phyloP scores from a whole-genome alignment of 2,113 vertebrate species.

The Pterocles orientalis region DNA sequence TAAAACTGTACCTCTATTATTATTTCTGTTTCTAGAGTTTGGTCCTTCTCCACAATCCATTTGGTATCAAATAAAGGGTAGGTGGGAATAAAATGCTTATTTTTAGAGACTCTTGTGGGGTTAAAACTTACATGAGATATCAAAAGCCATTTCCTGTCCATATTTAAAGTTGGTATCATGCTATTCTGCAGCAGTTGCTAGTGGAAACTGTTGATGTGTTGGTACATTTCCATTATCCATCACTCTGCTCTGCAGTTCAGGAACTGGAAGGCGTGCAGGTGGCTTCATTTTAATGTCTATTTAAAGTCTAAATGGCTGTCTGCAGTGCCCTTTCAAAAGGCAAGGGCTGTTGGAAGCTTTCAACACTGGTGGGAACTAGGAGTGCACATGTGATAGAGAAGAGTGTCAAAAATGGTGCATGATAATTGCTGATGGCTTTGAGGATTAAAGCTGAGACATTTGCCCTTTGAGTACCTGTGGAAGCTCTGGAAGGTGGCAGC shows the following conservation, averaged over 20 bases:
- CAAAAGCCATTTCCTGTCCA: constrained; percentile 81
- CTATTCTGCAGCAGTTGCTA: constrained; percentile 69
- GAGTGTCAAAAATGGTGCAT: not conserved
- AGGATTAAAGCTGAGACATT: not conserved
- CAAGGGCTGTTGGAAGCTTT: constrained; percentile 42
- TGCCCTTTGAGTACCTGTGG: not conserved
- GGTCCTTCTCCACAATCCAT: constrained; percentile 75
- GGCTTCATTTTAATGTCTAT: constrained; percentile 67
- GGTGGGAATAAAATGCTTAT: constrained; percentile 61
- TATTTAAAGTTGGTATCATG: constrained; percentile 70
- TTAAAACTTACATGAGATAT: constrained; percentile 80
- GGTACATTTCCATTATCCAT: constrained; percentile 57
- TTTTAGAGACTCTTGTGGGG: constrained; percentile 78
- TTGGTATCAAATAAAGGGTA: constrained; percentile 61
- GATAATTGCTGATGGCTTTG: constrained; percentile 20
- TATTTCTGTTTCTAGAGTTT: constrained; percentile 54
- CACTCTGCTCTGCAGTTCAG: constrained; percentile 6
- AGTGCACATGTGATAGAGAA: not conserved
- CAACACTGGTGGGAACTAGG: not conserved
- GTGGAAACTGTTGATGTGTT: constrained; percentile 65
- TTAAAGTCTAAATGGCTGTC: constrained; percentile 56
- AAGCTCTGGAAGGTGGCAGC: not conserved
- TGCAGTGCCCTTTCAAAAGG: constrained; percentile 46
- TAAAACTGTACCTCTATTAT: constrained; percentile 69
- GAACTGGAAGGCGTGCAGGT: constrained; percentile 42